Base-by-base conservation (phyloP, 2,888 invertebrate species). In the Pimpla rufipes region DNA sequence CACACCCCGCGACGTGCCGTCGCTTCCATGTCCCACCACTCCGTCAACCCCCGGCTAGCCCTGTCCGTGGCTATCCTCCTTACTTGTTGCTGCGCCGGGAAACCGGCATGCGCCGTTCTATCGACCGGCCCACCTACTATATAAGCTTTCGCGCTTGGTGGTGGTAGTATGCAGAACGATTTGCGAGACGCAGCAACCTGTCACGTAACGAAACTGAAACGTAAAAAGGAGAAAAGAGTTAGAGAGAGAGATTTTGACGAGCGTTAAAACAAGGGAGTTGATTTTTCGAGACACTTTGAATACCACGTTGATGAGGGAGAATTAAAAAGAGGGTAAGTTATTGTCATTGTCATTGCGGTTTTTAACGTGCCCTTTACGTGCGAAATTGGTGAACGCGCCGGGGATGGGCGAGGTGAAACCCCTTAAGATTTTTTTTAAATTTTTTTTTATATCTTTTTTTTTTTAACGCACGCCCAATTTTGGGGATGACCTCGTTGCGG, bases 81-180 rank as follows among this genome's bases (percentile, higher is more conserved):
- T 89, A 92, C 93, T 93, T 93, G 93, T 93, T 93, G 93, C 93
- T 92, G 91, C 85, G 82, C 75, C 67, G 62, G 73, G 52, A 78
- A 81, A 85, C 67, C 23, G 89, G 85, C 93, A 93, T 93, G 93
- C 93, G 93, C 93, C 87, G 35, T 85, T 91, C 86, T 93, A 93
- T 93, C 91, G 93, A 93, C 90, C 90, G 77, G 5, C 66, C 13
- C 71, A 70, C 66, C 81, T 74, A 75, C 89, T 91, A 91, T 92
- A 92, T 89, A 92, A 91, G 88, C 85, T 82, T 74, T 50, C 82
- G 85, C 74, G 86, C 76, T 83, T 75, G 87, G 83, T 85, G 86
- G 83, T 85, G 86, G 86, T 87, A 87, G 86, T 81, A 86, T 87
- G 86, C 88, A 89, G 89, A 88, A 77, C 76, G 75, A 47, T 83